Evolutionary conservation across 2,797 vertebrate species (phyloP).

Genomic region (Melanotaenia boesemani): DNA sequence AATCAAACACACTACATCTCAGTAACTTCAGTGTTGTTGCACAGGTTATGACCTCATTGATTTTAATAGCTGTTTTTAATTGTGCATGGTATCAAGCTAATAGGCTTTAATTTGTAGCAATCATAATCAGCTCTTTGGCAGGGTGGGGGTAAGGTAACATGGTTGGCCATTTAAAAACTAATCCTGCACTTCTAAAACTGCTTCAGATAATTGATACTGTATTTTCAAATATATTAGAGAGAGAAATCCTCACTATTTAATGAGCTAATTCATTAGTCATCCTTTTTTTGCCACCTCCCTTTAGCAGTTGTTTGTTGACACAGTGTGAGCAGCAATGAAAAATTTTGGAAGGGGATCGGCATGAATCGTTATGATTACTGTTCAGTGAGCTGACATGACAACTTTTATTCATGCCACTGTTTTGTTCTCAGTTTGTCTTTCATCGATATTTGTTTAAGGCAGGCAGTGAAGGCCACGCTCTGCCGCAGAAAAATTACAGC

Average conservation of each 20-base stretch:
- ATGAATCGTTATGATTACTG: conserved; percentile 8
- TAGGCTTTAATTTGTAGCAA: conserved; percentile 50
- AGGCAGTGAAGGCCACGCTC: conserved; percentile 4
- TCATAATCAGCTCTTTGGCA: conserved; percentile 30
- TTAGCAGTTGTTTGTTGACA: conserved; percentile 21
- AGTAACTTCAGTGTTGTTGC: not conserved
- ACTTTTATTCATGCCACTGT: not conserved
- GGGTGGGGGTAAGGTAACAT: not conserved
- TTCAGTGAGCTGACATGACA: not conserved
- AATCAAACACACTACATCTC: not conserved
- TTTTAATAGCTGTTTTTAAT: conserved; percentile 56
- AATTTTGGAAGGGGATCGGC: not conserved
- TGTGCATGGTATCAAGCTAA: conserved; percentile 46
- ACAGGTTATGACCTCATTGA: conserved; percentile 40
- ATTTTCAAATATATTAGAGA: conserved; percentile 32
- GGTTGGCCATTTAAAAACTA: conserved; percentile 8
- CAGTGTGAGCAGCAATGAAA: not conserved
- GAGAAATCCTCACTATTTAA: conserved; percentile 44
- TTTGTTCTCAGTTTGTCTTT: not conserved
- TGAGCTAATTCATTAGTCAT: conserved; percentile 58
- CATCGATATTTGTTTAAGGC: not conserved
- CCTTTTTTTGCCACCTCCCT: conserved; percentile 19
- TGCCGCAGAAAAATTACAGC: conserved; percentile 32
- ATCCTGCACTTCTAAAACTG: conserved; percentile 34
- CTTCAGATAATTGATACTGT: conserved; percentile 30